Base-by-base conservation (phyloP, 2,888 invertebrate species). In the Megalurothrips usitatus region DNA sequence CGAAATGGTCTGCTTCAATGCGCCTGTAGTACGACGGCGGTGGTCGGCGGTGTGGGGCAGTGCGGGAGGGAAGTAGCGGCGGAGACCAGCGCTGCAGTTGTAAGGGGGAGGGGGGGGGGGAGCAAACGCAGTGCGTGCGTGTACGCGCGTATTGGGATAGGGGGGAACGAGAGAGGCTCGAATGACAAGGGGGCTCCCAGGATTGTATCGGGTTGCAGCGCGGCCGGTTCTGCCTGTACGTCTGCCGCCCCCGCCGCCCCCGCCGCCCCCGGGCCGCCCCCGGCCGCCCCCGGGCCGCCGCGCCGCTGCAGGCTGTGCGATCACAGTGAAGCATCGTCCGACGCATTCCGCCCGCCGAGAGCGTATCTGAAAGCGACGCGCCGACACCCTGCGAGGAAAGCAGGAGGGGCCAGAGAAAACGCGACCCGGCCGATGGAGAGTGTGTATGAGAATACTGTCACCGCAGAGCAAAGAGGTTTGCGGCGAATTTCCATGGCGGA, bases 141-240 rank as follows among this genome's bases (percentile, higher is more conserved):
- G 34, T 58, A 19, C 58, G 34, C 34, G 34, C 34, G 34, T 43
- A 43, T 43, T 43, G 58, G n/a, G 58, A 43, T 43, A 26, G 68
- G 26, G 34, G 52, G 58, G 58, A 58, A 58, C 17, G 19, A 23
- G 23, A 75, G 68, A 26, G 23, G 58, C 23, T 75, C 68, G 26
- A 75, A 26, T 75, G 26, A 75, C 68, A 75, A 26, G 58, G n/a
- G 34, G 58, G 58, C 58, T 58, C 23, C 68, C 68, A 75, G 68
- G 68, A 75, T 75, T 75, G 68, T 75, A 75, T 75, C 68, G 23
- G 68, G 68, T 75, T 75, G 68, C 68, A 10, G 12, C 19, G 58
- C 58, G n/a, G 17, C 58, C 19, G 52, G 34, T 43, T 43, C 34
- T 43, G 34, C 34, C 34, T 6, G 34, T 43, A 6, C 34, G 34